phyloP scores from a whole-genome alignment of 2,113 vertebrate genomes.

The Nothocercus julius region DNA sequence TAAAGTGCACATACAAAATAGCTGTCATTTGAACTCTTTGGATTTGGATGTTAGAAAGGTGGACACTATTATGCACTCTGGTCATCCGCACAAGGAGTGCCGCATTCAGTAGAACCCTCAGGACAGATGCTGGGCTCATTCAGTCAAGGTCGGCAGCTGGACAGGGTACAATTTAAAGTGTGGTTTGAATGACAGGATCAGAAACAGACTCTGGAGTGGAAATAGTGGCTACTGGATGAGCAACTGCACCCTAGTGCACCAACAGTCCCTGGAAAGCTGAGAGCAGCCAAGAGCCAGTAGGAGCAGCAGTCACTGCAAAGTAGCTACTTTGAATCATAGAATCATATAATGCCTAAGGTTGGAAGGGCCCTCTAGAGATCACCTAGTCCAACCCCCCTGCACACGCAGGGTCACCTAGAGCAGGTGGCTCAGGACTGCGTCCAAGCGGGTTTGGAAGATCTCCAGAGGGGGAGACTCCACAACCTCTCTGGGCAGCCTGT shows the following conservation, averaged over 20 bases:
- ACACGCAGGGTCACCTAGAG: too few species aligned
- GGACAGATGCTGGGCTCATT: not conserved
- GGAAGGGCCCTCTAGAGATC: too few species aligned
- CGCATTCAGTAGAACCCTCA: not conserved
- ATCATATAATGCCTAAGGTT: too few species aligned
- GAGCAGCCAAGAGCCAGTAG: fast-evolving
- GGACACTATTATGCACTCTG: not conserved
- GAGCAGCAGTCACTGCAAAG: not conserved
- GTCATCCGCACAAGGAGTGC: not conserved
- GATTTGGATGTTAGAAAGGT: not conserved
- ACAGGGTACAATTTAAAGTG: not conserved
- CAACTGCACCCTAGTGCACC: not conserved
- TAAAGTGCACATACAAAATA: not conserved
- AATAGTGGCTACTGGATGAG: not conserved
- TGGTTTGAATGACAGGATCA: not conserved
- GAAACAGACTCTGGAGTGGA: not conserved
- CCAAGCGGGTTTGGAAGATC: too few species aligned
- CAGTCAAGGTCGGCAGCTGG: not conserved
- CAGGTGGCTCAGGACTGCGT: too few species aligned
- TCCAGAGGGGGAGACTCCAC: too few species aligned
- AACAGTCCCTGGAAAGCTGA: not conserved
- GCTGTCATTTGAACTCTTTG: not conserved
- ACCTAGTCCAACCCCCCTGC: too few species aligned
- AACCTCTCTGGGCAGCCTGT: too few species aligned
- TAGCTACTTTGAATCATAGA: not conserved